These are phyloP conservation scores for Tribolium castaneum DNA, from an alignment of 1,140 invertebrate species.

Conservation along the genomic window DNA sequence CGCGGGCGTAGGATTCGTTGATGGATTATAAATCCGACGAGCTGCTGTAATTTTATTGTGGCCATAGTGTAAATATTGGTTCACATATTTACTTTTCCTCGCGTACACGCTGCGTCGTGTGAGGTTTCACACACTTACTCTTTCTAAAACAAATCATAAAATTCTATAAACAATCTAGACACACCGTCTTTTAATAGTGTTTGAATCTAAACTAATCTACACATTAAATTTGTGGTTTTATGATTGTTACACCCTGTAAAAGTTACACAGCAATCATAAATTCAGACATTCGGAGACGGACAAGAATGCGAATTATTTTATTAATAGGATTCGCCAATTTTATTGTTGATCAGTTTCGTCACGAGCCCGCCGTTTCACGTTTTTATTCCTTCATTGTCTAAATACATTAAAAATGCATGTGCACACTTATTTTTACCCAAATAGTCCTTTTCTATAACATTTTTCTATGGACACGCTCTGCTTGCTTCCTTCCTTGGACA, in stretches of 20 bases:
- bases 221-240: constrained; percentile 49
- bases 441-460: no score
- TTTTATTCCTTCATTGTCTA: neutral
- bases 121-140: constrained; percentile 62
- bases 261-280: constrained; percentile 20
- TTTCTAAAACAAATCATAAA: constrained; percentile 63
- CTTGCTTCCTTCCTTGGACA: no score
- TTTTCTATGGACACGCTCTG: no score
- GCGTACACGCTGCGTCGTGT: constrained; percentile 57
- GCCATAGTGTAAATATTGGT: constrained; percentile 53
- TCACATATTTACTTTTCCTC: constrained; percentile 54
- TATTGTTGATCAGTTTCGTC: neutral
- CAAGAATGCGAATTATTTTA: constrained; percentile 7
- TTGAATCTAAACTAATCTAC: constrained; percentile 51
- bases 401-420: no score
- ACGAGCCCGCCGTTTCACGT: neutral
- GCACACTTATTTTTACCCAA: no score
- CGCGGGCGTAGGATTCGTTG: constrained; percentile 8
- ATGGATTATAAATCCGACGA: constrained; percentile 37
- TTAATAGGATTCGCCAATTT: neutral
- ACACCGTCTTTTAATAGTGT: constrained; percentile 55
- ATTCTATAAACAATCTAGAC: constrained; percentile 58
- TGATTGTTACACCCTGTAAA: constrained; percentile 48
- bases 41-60: constrained; percentile 52
- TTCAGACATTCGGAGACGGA: neutral